Evolutionary conservation across 2,888 invertebrate genomes (phyloP).

Genomic region (Trissolcus brochymenae): DNA sequence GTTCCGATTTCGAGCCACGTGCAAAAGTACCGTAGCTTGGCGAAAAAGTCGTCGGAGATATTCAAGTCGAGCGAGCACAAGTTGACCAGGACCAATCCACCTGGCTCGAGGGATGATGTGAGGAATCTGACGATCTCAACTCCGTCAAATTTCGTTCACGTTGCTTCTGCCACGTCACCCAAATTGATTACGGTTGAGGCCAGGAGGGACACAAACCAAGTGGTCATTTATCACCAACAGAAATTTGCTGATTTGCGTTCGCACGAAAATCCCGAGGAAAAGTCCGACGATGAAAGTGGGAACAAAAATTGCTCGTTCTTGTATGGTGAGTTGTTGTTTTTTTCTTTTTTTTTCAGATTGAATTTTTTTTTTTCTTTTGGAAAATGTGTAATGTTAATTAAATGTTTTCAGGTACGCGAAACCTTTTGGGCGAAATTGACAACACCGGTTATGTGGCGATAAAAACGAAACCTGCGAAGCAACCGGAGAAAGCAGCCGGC

Average conservation of each 20-base stretch:
- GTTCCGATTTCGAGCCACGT: conserved; percentile 63
- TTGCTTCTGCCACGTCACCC: conserved; percentile 69
- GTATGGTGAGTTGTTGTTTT: conserved; percentile 20
- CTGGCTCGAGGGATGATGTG: conserved; percentile 61
- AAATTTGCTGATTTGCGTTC: conserved; percentile 64
- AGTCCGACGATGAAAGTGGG: conserved; percentile 34
- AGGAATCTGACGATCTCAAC: conserved; percentile 65
- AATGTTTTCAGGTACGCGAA: conserved; percentile 22
- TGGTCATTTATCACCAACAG: conserved; percentile 66
- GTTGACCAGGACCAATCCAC: conserved; percentile 20
- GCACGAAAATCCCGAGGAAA: conserved; percentile 37
- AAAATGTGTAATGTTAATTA: background rate
- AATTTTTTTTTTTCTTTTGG: background rate
- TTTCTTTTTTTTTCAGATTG: background rate
- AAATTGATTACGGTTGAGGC: conserved; percentile 51
- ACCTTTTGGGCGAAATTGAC: conserved; percentile 31
- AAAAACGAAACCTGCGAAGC: conserved; percentile 8
- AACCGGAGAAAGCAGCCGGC: conserved; percentile 56
- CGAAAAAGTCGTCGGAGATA: conserved; percentile 42
- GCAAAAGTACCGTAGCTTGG: conserved; percentile 60
- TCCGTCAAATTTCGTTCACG: conserved; percentile 71
- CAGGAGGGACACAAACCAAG: conserved; percentile 34
- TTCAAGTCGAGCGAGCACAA: conserved; percentile 37
- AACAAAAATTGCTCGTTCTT: conserved; percentile 21
- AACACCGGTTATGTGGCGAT: conserved; percentile 6